Evolutionary conservation across 2,113 vertebrate species (phyloP).

Genomic region (Lepus americanus): DNA sequence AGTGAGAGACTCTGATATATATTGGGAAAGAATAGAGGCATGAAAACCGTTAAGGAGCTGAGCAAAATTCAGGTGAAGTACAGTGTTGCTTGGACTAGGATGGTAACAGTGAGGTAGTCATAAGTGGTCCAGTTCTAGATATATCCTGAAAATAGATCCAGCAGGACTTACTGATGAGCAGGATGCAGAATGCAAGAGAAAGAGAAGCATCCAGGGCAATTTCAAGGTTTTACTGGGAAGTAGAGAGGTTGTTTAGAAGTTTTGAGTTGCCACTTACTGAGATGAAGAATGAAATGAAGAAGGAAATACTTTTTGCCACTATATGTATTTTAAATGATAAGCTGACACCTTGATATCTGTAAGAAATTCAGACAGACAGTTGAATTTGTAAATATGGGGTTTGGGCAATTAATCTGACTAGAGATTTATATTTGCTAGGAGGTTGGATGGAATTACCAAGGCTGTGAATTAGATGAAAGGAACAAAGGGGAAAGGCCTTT

Average conservation of each 20-base stretch:
- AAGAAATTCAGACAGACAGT: not conserved
- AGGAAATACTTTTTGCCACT: not conserved
- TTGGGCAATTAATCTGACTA: not conserved
- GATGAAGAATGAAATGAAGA: not conserved
- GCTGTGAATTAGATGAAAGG: not conserved
- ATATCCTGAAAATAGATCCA: not conserved
- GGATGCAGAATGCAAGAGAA: not conserved
- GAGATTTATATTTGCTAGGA: not conserved
- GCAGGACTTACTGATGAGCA: not conserved
- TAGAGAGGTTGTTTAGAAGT: not conserved
- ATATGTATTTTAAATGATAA: not conserved
- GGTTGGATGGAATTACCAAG: not conserved
- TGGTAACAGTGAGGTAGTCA: not conserved
- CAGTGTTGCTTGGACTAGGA: not conserved
- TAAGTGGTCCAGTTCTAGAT: not conserved
- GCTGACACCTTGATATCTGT: not conserved
- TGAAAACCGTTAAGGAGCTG: not conserved
- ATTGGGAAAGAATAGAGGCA: not conserved
- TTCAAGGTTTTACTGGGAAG: not conserved
- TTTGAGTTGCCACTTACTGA: not conserved
- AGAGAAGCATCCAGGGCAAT: not conserved
- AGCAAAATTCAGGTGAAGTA: not conserved
- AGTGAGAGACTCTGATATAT: not conserved
- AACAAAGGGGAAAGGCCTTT: too few species aligned
- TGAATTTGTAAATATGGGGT: constrained; percentile 3